Evolutionary conservation across 1,140 invertebrate species (phyloP), one percentile per base, ranked within the genome.

Genomic region (Oryzaephilus surinamensis): DNA sequence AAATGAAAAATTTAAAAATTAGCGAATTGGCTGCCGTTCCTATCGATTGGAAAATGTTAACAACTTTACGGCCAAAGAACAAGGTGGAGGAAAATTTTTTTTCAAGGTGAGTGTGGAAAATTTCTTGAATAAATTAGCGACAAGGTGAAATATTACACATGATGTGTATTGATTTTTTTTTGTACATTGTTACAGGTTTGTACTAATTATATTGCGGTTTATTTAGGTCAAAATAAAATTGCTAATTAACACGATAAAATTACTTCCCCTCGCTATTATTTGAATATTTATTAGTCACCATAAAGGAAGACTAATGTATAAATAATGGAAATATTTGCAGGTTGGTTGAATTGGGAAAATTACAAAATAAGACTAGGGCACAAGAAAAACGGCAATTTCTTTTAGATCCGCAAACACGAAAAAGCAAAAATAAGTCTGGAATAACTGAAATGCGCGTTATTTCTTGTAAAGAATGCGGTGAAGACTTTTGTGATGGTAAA

Each of bases 1-100:
- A 87, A 58, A 92, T 93, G 88, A 71, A 72, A 49, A 67, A 69
- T 14, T 67, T 88, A 12, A 76, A 79, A 52, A 67, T 92, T 26
- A 76, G 81, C 37, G 86, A 92, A 51, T 63, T 93, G 17, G 82
- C 82, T 43, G 67, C 76, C 10, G 84, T 92, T 2, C 75, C 84
- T n/a, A 94, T 94, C 35, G 84, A 90, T 52, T 94, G 89, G 89
- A 76, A 80, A 58, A 94, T 94, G 89, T 62, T 94, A 5, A 94
- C 89, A 5, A 80, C 84, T 7, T 55, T 86, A 7, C 66, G 88
- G 49, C 88, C 89, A 0, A 87, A 87, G 55, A 73, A 72, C 2
- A 81, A 83, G 51, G 59, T 77, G 5, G 88, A 94, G 42, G 87
- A 92, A 64, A 85, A 91, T 51, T 84, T 84, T 65, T 92, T 89